phyloP scores from a whole-genome alignment of 2,888 invertebrate species.

The Leptogaster cylindrica region DNA sequence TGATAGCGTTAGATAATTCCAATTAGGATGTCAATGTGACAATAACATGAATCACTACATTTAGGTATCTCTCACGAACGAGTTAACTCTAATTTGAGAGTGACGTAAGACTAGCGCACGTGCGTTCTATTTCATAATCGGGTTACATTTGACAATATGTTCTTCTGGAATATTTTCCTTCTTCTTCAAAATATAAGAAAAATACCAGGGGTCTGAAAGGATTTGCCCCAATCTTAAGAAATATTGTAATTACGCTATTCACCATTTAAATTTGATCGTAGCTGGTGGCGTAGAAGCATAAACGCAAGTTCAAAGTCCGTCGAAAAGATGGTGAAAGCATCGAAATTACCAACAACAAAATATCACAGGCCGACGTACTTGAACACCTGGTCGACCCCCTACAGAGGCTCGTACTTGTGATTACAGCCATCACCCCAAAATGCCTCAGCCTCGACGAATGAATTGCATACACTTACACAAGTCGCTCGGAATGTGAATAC shows the following conservation, averaged over 20 bases:
- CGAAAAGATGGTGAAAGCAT: slow-evolving; percentile 30
- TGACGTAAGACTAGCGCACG: slow-evolving; percentile 31
- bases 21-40: too few species aligned
- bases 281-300: slow-evolving; percentile 34
- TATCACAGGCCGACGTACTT: slow-evolving; percentile 49
- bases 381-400: slow-evolving; percentile 51
- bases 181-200: slow-evolving; percentile 1
- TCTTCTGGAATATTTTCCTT: too few species aligned
- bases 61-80: background rate
- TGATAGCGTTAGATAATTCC: too few species aligned
- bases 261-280: slow-evolving; percentile 28
- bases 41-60: too few species aligned
- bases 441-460: slow-evolving; percentile 9
- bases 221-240: too few species aligned
- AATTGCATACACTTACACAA: background rate
- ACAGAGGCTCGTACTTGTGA: slow-evolving; percentile 43
- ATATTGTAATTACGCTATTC: slow-evolving; percentile 29
- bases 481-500: slow-evolving; percentile 11
- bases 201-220: slow-evolving; percentile 10
- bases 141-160: background rate
- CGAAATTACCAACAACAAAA: slow-evolving; percentile 8
- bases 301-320: slow-evolving; percentile 40
- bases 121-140: slow-evolving; percentile 23
- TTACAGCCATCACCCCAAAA: slow-evolving; percentile 30
- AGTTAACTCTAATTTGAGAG: slow-evolving; percentile 17